Base-by-base conservation (phyloP, 1,140 invertebrate genomes). In the Pteromalus puparum region DNA sequence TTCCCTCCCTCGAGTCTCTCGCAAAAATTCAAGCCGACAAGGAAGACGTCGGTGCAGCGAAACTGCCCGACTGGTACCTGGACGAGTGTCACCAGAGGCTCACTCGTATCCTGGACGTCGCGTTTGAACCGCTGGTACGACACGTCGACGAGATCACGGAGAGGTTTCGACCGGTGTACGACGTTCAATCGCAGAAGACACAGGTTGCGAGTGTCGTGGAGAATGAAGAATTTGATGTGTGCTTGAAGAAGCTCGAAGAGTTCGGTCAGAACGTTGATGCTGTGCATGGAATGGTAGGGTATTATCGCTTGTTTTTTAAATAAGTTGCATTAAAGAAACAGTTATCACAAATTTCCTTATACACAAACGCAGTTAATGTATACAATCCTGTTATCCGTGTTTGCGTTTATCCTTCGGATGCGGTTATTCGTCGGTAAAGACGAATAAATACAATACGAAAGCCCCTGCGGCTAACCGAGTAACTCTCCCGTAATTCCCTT, bases 1-100 rank as follows among this genome's bases (percentile, higher is more conserved):
- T 94, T 70, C 90, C 92, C 48, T 85, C 93, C 1, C 84, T 95
- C 61, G 93, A 94, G 72, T 91, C 91, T 3, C 92, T 91, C 86
- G 87, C 92, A 24, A 90, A 91, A 80, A 61, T 61, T n/a, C 75
- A 88, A 13, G 81, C 78, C 80, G 78, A 82, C 15, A 48, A 73
- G 7, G 73, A 87, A 53, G 75, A 88, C 38, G 78, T 75, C 10
- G 84, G 90, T 30, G 34, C 76, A 3, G 53, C 87, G 7, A 34
- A 87, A 12, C 79, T 87, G n/a, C 88, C 89, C 2, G 72, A 87
- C 24, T 89, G 88, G 87, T 90, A 88, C 72, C 75, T 93, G 0
- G 84, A 87, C 13, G 86, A 91, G 18, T 87, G 89, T 79, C 86
- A 91, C 87, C 0, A 81, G 85, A 38, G 87, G 81, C 87, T 94